Base-by-base conservation (phyloP, 2,797 vertebrate species). In the Mormyrus hasselquistii region DNA sequence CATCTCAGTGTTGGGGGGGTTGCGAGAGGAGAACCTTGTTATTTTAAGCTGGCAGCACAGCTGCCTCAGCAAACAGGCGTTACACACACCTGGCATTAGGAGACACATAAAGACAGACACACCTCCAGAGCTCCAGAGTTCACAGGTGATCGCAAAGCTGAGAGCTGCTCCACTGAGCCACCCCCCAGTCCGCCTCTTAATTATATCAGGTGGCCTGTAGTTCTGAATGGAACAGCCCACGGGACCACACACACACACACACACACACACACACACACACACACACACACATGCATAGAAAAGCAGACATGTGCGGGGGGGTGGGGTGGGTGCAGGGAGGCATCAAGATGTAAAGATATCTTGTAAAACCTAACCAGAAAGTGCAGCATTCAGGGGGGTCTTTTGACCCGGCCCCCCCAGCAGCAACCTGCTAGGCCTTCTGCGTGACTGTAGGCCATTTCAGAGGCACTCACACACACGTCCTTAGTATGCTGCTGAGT, bases 1-100 rank as follows among this genome's bases (percentile, higher is more conserved):
- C 89, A 90, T 25, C 53, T 52, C 14, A 22, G 52, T 29, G 10
- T 29, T 53, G 86, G 50, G 57, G 90, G 90, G 88, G 86, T 41
- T 44, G 19, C 19, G 55, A 57, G 65, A 62, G 59, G 14, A 52
- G 50, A 86, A 90, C 87, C 62, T 14, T 38, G 55, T 59, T 87
- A 83, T 89, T 88, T 88, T 86, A 89, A 29, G 83, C 89, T 88
- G 84, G n/a, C 59, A 83, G 76, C 88, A 87, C 38, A 87, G 55
- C 57, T 12, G 55, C 34, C 86, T 62, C 19, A n/a, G 38, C 55
- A 55, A 34, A 87, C 14, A 87, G 86, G 55, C 55, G 19, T 12
- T 2, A 62, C 12, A 87, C 49, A 76, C 90, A 90, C 89, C 88
- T 90, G 88, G 86, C 38, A 47, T 65, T 47, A 87, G 86, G 86